Evolutionary conservation across 2,113 vertebrate genomes (phyloP).

Genomic region (Oreamnos americanus): DNA sequence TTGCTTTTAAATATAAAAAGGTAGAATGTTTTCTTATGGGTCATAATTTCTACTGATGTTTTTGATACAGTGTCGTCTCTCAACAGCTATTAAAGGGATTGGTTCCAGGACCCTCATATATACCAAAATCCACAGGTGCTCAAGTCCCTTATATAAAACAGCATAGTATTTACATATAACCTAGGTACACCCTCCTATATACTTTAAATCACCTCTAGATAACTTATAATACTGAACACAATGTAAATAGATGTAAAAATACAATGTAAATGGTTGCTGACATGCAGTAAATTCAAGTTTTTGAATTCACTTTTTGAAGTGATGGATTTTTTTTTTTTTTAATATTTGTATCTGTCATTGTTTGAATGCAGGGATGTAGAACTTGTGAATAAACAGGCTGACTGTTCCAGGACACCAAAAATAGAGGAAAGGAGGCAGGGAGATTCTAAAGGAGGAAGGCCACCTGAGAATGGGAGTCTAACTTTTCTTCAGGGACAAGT

Average conservation of each 20-base stretch:
- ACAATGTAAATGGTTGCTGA: background rate
- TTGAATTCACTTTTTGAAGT: background rate
- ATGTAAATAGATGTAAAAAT: background rate
- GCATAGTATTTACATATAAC: background rate
- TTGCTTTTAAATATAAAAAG: background rate
- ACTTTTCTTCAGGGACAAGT: background rate
- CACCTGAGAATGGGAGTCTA: background rate
- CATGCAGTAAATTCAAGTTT: background rate
- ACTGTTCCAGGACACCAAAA: background rate
- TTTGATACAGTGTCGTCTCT: background rate
- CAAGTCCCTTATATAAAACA: background rate
- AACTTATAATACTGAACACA: background rate
- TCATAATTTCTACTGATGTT: background rate
- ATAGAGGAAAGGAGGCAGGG: background rate
- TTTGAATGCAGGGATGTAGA: background rate
- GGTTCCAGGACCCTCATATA: background rate
- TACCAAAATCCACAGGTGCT: background rate
- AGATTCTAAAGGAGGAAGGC: accelerated
- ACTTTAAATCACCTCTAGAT: background rate
- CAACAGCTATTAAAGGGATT: background rate
- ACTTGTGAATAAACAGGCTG: background rate
- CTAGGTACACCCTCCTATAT: background rate
- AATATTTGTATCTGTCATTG: background rate
- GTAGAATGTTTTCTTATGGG: background rate
- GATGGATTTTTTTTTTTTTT: background rate